These are phyloP conservation scores for Takifugu ocellatus DNA, from an alignment of 2,797 vertebrate genomes.

Conservation along the genomic window DNA sequence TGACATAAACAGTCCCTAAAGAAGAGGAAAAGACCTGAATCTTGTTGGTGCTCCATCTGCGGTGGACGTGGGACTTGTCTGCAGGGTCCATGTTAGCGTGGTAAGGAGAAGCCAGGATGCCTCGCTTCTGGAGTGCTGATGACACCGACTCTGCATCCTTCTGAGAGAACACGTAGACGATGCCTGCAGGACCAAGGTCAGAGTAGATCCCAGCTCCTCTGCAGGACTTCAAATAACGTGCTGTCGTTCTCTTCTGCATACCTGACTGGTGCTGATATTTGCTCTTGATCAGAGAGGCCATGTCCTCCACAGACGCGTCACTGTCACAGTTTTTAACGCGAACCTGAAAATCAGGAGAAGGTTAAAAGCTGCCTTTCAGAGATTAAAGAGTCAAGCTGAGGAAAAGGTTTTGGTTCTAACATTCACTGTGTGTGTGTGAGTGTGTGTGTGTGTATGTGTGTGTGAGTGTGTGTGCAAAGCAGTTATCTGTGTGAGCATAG, in stretches of 20 bases:
- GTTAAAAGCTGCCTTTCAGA: too few relatives aligned
- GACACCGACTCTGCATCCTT: slow-evolving; percentile 91
- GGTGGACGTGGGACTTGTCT: slow-evolving; percentile 85
- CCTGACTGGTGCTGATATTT: slow-evolving; percentile 91
- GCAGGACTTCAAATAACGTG: neutral
- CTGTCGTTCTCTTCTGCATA: slow-evolving; percentile 48
- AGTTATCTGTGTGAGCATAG: neutral
- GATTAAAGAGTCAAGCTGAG: too few relatives aligned
- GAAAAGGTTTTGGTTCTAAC: too few relatives aligned
- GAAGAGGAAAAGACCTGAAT: slow-evolving; percentile 78
- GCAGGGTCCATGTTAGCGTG: slow-evolving; percentile 87
- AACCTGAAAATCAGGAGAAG: slow-evolving; percentile 71
- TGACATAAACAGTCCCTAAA: neutral
- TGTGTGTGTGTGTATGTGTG: too few relatives aligned
- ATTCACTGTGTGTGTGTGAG: too few relatives aligned
- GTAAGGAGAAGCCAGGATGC: slow-evolving; percentile 84
- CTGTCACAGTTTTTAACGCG: slow-evolving; percentile 81
- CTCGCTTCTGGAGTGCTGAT: slow-evolving; percentile 80
- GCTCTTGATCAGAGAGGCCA: slow-evolving; percentile 82
- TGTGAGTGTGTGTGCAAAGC: too few relatives aligned
- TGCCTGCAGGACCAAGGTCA: slow-evolving; percentile 75
- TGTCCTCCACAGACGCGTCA: slow-evolving; percentile 78
- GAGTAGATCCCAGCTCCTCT: neutral
- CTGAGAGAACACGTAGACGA: slow-evolving; percentile 96
- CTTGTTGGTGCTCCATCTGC: slow-evolving; percentile 84